These are phyloP conservation scores for Spodoptera picta DNA, from an alignment of 2,888 invertebrate species.

Conservation along the genomic window DNA sequence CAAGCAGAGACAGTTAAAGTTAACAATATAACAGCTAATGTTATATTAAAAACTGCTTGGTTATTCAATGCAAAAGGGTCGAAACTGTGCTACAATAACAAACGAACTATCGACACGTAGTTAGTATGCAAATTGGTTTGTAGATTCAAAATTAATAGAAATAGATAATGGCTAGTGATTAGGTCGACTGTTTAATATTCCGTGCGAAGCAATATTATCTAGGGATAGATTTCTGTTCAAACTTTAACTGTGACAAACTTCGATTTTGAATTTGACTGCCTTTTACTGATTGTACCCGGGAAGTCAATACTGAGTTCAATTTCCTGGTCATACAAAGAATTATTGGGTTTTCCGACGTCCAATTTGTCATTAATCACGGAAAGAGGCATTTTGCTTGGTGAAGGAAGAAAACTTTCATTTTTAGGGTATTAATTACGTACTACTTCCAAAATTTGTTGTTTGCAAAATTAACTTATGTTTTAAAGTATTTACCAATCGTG, in stretches of 20 bases:
- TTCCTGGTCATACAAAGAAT: no score
- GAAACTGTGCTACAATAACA: constrained; percentile 6
- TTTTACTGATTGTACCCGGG: no score
- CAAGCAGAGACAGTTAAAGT: not conserved
- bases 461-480: no score
- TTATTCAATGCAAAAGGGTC: constrained; percentile 1
- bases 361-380: no score
- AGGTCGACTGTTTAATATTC: constrained; percentile 27
- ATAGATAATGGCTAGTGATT: constrained; percentile 25
- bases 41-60: constrained; percentile 2
- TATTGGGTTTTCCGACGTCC: no score
- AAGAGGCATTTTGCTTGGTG: no score
- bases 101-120: constrained; percentile 15
- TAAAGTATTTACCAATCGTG: no score
- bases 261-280: not conserved
- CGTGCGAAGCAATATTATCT: not conserved
- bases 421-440: no score
- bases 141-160: constrained; percentile 44
- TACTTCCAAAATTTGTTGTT: no score
- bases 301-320: no score
- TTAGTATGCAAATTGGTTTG: constrained; percentile 43
- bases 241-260: not conserved
- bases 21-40: constrained; percentile 5
- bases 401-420: no score
- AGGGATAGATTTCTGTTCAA: not conserved